Evolutionary conservation across 2,888 invertebrate species (phyloP).

Genomic region (Globia sparganii): DNA sequence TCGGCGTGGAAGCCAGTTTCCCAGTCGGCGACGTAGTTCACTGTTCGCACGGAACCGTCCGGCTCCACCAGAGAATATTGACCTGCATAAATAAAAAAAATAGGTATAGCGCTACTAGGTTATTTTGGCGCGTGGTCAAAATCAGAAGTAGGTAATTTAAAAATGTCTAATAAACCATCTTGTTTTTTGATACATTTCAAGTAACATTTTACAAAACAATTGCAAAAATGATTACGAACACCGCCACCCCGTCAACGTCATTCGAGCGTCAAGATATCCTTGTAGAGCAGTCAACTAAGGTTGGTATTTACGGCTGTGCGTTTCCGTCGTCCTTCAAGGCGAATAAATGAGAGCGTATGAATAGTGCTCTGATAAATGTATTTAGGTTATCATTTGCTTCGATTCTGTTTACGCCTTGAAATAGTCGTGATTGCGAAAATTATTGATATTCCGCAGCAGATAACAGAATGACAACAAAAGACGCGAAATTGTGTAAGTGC

Average conservation of each 20-base stretch:
- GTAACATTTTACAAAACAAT: not conserved
- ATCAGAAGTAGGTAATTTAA: not conserved
- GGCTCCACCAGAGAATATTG: slow-evolving; percentile 93
- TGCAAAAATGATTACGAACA: not conserved
- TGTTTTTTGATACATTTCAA: not conserved
- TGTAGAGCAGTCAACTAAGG: not conserved
- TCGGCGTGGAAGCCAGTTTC: slow-evolving; percentile 94
- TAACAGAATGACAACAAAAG: slow-evolving; percentile 36
- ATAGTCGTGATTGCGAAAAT: slow-evolving; percentile 31
- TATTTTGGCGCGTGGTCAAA: not conserved
- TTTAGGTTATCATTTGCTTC: slow-evolving; percentile 45
- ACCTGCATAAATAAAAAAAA: slow-evolving; percentile 79
- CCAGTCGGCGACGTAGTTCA: slow-evolving; percentile 94
- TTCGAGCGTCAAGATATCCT: not conserved
- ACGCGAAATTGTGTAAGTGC: slow-evolving; percentile 6
- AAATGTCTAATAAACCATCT: too few species aligned
- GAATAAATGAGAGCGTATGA: slow-evolving; percentile 39
- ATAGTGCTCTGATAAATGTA: slow-evolving; percentile 44
- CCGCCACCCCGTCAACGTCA: not conserved
- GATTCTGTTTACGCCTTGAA: slow-evolving; percentile 49
- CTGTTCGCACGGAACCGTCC: slow-evolving; percentile 94
- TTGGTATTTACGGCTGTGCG: not conserved
- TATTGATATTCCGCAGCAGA: slow-evolving; percentile 27
- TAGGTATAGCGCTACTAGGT: slow-evolving; percentile 22
- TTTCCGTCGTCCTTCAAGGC: slow-evolving; percentile 53